Conservation (phyloP, 2,113 vertebrate genomes). For the Leuciscus idus region DNA sequence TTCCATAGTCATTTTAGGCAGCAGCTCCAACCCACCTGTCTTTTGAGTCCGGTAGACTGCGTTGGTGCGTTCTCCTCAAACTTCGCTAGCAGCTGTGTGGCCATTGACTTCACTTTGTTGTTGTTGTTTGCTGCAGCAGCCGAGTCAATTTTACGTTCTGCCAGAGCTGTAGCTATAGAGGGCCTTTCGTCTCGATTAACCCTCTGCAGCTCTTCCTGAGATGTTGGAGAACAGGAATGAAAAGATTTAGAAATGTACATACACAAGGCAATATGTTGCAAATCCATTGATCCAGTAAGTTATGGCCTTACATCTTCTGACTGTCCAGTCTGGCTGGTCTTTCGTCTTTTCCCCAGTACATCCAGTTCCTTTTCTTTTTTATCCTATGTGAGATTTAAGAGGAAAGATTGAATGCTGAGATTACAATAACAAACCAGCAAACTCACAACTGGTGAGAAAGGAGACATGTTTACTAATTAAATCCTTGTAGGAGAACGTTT, state of each 20-base stretch:
- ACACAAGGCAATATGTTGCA: background rate
- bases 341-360: conserved; percentile 89
- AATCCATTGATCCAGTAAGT: background rate
- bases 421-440: background rate
- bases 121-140: conserved; percentile 83
- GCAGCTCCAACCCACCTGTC: conserved; percentile 81
- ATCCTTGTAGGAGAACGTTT: no score
- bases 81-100: conserved; percentile 95
- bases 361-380: conserved; percentile 96
- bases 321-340: conserved; percentile 89
- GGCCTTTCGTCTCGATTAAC: conserved; percentile 79
- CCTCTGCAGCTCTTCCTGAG: conserved; percentile 84
- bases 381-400: conserved; percentile 77
- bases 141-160: conserved; percentile 82
- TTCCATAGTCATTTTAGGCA: background rate
- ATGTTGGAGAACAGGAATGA: background rate
- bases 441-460: no score
- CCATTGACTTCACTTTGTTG: conserved; percentile 98
- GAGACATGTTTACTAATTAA: no score
- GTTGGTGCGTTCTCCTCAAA: conserved; percentile 92
- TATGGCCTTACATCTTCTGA: conserved; percentile 88
- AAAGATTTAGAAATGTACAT: background rate
- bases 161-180: conserved; percentile 70
- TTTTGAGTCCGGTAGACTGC: conserved; percentile 80
- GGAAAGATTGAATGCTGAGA: conserved; percentile 45